phyloP scores from a whole-genome alignment of 2,113 vertebrate genomes.

The Poeciliopsis turrubarensis region DNA sequence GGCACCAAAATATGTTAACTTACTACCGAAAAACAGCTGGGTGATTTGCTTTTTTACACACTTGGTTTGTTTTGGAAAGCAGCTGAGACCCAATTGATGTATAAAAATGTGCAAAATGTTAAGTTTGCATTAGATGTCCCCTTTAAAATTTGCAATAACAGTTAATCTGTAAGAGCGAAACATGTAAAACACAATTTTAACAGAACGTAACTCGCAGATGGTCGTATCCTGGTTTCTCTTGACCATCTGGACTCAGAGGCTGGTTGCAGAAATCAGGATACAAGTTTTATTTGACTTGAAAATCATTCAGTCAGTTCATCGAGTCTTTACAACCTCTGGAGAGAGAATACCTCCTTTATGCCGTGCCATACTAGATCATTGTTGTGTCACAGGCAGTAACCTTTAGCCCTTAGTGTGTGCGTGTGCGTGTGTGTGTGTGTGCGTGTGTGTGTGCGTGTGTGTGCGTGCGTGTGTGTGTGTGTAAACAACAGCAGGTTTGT shows the following conservation, averaged over 20 bases:
- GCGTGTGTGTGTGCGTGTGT: not conserved
- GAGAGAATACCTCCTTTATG: constrained; percentile 30
- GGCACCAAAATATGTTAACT: too few relatives aligned
- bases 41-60: too few relatives aligned
- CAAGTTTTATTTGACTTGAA: constrained; percentile 5
- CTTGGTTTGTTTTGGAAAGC: too few relatives aligned
- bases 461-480: not conserved
- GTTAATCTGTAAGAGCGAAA: too few relatives aligned
- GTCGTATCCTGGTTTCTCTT: constrained; percentile 1
- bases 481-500: not conserved
- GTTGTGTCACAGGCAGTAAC: constrained; percentile 22
- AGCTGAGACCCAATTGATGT: too few relatives aligned
- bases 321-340: not conserved
- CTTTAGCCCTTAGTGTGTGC: not conserved
- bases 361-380: constrained; percentile 20
- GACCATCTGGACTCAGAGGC: not conserved
- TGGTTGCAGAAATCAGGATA: not conserved
- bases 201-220: not conserved
- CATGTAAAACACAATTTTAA: not conserved
- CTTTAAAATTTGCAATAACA: too few relatives aligned
- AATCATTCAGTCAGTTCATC: not conserved
- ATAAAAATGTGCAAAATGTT: too few relatives aligned
- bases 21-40: too few relatives aligned
- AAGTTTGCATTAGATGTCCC: too few relatives aligned
- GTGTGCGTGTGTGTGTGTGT: too few relatives aligned